Evolutionary conservation across 2,888 invertebrate genomes (phyloP).

Genomic region (Zaprionus lineosus): DNA sequence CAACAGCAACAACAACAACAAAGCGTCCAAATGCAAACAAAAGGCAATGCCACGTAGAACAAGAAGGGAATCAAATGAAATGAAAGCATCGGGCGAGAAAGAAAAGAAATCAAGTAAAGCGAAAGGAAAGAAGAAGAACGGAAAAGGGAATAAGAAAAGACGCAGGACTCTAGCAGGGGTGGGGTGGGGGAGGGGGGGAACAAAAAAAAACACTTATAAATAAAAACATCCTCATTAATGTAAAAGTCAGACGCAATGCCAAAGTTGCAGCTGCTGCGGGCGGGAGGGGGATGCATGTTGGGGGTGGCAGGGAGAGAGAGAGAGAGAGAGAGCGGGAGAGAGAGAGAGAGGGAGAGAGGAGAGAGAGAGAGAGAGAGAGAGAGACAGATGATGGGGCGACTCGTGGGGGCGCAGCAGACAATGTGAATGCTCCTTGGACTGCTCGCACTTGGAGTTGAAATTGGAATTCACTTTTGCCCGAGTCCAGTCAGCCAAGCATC

Average conservation of each 20-base stretch:
- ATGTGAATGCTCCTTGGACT: conserved; percentile 53
- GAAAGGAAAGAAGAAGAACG: conserved; percentile 13
- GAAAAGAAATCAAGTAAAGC: conserved; percentile 10
- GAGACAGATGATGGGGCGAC: too few species aligned
- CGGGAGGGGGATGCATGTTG: background rate
- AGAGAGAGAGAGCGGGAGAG: background rate
- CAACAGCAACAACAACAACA: conserved; percentile 14
- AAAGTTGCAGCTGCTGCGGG: conserved; percentile 16
- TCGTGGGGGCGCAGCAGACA: conserved; percentile 48
- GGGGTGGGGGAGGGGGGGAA: conserved; percentile 12
- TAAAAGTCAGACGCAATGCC: conserved; percentile 63
- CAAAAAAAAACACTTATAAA: conserved; percentile 67
- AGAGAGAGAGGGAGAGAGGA: background rate
- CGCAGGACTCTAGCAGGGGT: too few species aligned
- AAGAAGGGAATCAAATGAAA: conserved; percentile 32
- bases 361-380: background rate
- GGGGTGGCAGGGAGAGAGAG: conserved; percentile 6
- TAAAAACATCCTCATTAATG: conserved; percentile 78
- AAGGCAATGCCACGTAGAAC: background rate
- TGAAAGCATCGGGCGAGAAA: conserved; percentile 21
- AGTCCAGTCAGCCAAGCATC: conserved; percentile 25
- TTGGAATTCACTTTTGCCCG: conserved; percentile 71
- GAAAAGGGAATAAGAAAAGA: conserved; percentile 1
- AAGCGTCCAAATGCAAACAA: conserved; percentile 32
- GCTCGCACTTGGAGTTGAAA: conserved; percentile 63